Conservation (phyloP, 2,888 invertebrate species). For the Lordiphosa andalusiaca region DNA sequence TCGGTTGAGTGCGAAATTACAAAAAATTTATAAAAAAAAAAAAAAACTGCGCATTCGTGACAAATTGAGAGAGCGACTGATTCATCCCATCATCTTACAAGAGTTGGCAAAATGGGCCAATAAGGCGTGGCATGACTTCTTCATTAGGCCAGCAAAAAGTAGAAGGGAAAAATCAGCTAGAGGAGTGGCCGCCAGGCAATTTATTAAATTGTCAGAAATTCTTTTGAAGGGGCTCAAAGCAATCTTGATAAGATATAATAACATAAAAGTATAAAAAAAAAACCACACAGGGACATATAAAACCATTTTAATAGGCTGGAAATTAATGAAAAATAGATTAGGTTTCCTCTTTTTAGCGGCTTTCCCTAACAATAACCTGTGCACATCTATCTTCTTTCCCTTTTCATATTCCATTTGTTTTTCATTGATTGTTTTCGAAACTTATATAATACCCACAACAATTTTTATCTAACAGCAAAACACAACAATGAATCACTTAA, state of each 20-base stretch:
- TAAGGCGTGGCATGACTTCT: constrained; percentile 27
- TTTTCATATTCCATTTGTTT: constrained; percentile 25
- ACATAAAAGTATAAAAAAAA: constrained; percentile 4
- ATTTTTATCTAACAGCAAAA: constrained; percentile 36
- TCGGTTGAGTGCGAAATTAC: background rate
- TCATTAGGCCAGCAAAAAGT: constrained; percentile 23
- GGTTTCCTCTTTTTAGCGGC: no score
- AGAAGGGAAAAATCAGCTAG: background rate
- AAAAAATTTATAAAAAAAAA: constrained; percentile 7
- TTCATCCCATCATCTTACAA: constrained; percentile 11
- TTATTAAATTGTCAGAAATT: constrained; percentile 39
- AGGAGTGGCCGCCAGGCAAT: constrained; percentile 37
- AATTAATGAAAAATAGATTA: no score
- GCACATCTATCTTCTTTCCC: background rate
- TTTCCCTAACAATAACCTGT: no score
- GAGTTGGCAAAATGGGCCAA: constrained; percentile 17
- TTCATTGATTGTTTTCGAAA: constrained; percentile 31
- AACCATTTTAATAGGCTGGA: no score
- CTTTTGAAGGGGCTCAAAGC: constrained; percentile 5
- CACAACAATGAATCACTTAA: constrained; percentile 51
- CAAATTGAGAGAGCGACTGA: constrained; percentile 26
- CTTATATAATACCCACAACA: constrained; percentile 12
- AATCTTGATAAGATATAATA: constrained; percentile 29
- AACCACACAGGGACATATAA: background rate
- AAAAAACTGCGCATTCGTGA: constrained; percentile 21